Evolutionary conservation across 2,113 vertebrate genomes (phyloP).

Genomic region (Ceyx cyanopectus): DNA sequence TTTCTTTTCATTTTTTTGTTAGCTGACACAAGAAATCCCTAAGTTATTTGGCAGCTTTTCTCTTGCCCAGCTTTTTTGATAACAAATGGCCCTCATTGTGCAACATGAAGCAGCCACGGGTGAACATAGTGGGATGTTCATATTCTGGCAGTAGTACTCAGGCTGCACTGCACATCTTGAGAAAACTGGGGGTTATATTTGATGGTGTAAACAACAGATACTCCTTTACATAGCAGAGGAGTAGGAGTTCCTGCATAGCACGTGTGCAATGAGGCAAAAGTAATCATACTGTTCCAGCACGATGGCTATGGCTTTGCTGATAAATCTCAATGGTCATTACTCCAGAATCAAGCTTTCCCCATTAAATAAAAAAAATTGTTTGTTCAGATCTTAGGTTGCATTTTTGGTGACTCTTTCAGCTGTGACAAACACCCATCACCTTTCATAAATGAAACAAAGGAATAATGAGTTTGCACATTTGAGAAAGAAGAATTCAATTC

Average conservation of each 20-base stretch:
- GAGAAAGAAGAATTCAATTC: background rate
- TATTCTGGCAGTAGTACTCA: background rate
- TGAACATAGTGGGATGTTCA: background rate
- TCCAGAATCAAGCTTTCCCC: background rate
- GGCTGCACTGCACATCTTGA: background rate
- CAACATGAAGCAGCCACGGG: background rate
- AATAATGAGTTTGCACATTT: background rate
- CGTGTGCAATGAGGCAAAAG: background rate
- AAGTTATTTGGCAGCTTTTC: background rate
- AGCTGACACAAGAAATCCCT: background rate
- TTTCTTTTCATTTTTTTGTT: background rate
- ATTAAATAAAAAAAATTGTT: background rate
- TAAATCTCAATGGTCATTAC: background rate
- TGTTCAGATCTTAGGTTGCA: background rate
- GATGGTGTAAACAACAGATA: background rate
- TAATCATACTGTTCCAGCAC: rapidly evolving
- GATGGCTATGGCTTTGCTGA: background rate
- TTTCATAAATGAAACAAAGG: background rate
- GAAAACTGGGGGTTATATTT: background rate
- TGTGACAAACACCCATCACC: background rate
- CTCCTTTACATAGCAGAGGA: background rate
- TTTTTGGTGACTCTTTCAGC: background rate
- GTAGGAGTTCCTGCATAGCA: background rate
- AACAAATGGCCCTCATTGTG: background rate
- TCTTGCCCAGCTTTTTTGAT: background rate